Base-by-base conservation (phyloP, 2,113 vertebrate species). In the Hydrolagus affinis region DNA sequence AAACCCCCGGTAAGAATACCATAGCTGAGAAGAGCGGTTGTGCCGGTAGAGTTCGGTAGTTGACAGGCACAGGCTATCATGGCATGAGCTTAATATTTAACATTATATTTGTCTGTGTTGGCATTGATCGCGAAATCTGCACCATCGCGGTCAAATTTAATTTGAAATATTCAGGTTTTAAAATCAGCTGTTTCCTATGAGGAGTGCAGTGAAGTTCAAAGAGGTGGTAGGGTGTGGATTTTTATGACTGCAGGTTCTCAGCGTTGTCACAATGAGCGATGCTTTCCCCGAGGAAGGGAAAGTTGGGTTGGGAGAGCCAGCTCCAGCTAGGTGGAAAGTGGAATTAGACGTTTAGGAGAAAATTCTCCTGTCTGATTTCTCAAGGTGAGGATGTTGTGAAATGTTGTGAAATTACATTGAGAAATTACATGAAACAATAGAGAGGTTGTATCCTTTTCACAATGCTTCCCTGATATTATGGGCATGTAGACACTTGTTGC, bases 1-100 rank as follows among this genome's bases (percentile, higher is more conserved):
- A 92, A 96, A 90, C 94, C 95, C n/a, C 92, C 85, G 95, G 96
- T 99, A 98, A 99, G 97, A 92, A 92, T 86, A 89, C 89, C 89
- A 92, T 89, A 89, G 87, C 90, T 11, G 68, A 92, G 87, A 89
- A 91, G 89, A 89, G 88, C 89, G n/a, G 87, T 70, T 89, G 77
- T 90, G 86, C 87, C 90, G 87, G 85, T 89, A 89, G 91, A 90
- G 86, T 87, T 86, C 60, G n/a, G 90, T 90, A 88, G 88, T 88
- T 87, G 89, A 88, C 90, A 85, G 86, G 88, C 89, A 30, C 86
- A 86, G 90, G 89, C 89, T 92, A 76, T 62, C 85, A 77, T 90
- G 89, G 91, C 91, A 93, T 93, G 88, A 89, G 89, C 86, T 92
- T 90, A 64, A 83, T 19, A 8, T 83, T 83, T 83, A 68, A 66